Conservation (phyloP, 2,113 vertebrate species). For the Carassius auratus region DNA sequence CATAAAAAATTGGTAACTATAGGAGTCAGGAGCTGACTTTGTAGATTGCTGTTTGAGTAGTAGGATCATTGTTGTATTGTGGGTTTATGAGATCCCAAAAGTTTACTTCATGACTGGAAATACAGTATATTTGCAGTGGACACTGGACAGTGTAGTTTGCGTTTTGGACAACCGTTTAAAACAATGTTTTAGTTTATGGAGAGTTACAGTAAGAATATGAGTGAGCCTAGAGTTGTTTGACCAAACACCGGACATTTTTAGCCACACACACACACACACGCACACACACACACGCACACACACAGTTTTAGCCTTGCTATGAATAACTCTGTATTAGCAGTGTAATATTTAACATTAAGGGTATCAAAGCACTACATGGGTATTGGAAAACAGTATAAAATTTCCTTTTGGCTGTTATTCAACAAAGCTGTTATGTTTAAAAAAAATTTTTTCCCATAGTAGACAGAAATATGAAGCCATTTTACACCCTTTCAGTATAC, state of each 20-base stretch:
- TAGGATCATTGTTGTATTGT: background rate
- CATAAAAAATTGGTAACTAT: background rate
- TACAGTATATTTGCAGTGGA: background rate
- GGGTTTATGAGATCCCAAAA: no score
- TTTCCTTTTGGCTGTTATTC: background rate
- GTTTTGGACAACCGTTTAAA: no score
- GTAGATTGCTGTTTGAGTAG: background rate
- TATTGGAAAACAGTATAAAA: background rate
- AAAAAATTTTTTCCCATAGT: background rate
- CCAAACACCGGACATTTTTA: no score
- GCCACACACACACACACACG: no score
- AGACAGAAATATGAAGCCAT: constrained; percentile 7
- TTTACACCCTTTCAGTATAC: background rate
- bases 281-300: no score
- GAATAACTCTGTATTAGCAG: background rate
- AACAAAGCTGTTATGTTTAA: background rate
- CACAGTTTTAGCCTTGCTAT: background rate
- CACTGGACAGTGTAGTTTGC: no score
- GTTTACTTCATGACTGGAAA: background rate
- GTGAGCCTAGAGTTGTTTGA: no score
- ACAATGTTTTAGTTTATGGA: no score
- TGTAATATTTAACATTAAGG: background rate
- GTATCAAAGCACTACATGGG: background rate
- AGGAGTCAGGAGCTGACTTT: background rate
- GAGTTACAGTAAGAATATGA: no score